Evolutionary conservation across 2,888 invertebrate genomes (phyloP).

Genomic region (Andrena chrysosceles): DNA sequence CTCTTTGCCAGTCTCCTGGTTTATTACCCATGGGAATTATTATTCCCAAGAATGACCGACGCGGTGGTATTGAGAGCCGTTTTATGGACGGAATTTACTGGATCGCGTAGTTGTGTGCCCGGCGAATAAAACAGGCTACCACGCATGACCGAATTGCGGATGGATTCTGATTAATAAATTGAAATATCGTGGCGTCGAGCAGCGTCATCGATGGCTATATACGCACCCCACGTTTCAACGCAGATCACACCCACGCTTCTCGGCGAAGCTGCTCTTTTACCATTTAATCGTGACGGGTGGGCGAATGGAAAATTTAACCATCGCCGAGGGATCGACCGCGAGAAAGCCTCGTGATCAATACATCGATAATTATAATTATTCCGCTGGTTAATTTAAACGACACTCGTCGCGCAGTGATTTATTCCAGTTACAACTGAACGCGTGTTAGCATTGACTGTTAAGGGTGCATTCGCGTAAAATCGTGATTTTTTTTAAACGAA

Average conservation of each 20-base stretch:
- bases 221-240: background rate
- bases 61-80: conserved; percentile 11
- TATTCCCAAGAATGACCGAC: conserved; percentile 10
- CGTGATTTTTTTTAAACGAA: too few species aligned
- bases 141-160: background rate
- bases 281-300: conserved; percentile 1
- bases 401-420: background rate
- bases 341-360: conserved; percentile 5
- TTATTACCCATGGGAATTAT: background rate
- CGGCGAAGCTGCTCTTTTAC: conserved; percentile 3
- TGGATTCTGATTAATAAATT: conserved; percentile 4
- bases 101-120: background rate
- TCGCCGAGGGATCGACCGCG: conserved; percentile 16
- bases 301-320: conserved; percentile 35
- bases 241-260: conserved; percentile 4
- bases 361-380: background rate
- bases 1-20: conserved; percentile 5
- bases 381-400: background rate
- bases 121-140: background rate
- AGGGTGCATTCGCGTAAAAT: too few species aligned
- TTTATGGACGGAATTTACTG: background rate
- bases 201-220: background rate
- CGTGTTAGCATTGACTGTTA: background rate
- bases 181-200: background rate
- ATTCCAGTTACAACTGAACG: background rate